A percentile compares a stretch with the other conserved stretches of the same genome.
Conservation (phyloP, 2,113 vertebrate species). For the Onychostoma macrolepis region DNA sequence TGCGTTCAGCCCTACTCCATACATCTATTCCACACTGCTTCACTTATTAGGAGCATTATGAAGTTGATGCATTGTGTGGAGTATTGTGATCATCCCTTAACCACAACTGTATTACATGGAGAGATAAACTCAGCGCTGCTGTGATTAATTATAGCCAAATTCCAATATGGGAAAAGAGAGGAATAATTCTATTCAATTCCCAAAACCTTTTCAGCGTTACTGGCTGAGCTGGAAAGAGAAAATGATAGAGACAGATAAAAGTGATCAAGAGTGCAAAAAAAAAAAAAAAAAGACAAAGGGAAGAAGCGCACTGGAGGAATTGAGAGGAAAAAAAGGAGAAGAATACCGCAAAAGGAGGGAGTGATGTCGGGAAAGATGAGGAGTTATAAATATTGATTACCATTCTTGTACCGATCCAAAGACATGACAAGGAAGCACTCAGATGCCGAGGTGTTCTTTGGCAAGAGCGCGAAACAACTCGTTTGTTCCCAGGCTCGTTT, state of each 20-base stretch:
- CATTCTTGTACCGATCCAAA: conserved; percentile 65
- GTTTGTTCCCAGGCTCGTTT: conserved; percentile 17
- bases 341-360: conserved; percentile 1
- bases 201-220: conserved; percentile 16
- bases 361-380: conserved; percentile 31
- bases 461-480: conserved; percentile 2
- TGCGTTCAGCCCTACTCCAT: not conserved
- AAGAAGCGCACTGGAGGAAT: not conserved
- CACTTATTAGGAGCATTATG: conserved; percentile 5
- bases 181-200: conserved; percentile 42
- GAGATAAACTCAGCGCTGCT: not conserved
- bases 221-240: not conserved
- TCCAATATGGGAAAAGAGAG: conserved; percentile 41
- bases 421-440: conserved; percentile 50
- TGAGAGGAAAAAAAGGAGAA: not conserved
- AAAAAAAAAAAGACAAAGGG: not conserved
- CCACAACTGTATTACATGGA: conserved; percentile 22
- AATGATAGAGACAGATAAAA: conserved; percentile 12
- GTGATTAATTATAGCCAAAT: conserved; percentile 64
- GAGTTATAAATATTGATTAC: conserved; percentile 71
- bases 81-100: conserved; percentile 32
- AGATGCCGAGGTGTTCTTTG: conserved; percentile 49
- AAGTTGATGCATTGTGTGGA: conserved; percentile 31
- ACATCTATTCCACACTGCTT: not conserved
- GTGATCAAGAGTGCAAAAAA: not conserved